A percentile compares a stretch with the other conserved stretches of the same genome.
phyloP scores from a whole-genome alignment of 2,113 vertebrate genomes.

The Hydropotes inermis region DNA sequence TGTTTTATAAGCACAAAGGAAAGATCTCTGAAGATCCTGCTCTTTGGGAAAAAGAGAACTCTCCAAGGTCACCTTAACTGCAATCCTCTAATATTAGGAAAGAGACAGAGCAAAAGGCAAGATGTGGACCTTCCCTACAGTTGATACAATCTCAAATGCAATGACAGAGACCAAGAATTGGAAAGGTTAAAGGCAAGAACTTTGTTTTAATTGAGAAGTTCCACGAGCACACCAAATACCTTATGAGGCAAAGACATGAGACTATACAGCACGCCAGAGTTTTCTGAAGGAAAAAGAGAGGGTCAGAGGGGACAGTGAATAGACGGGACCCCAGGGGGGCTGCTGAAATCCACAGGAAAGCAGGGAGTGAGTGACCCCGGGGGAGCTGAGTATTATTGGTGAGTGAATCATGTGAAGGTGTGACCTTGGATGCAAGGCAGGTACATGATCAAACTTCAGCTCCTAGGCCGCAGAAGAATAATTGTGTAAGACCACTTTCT shows the following conservation, averaged over 20 bases:
- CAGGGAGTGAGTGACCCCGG: accelerated
- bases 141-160: background rate
- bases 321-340: accelerated
- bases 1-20: slow-evolving; percentile 11
- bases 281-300: background rate
- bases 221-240: background rate
- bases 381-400: background rate
- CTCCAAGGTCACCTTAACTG: slow-evolving; percentile 45
- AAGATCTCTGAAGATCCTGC: slow-evolving; percentile 21
- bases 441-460: accelerated
- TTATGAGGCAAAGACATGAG: background rate
- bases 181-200: slow-evolving; percentile 14
- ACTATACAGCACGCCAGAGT: background rate
- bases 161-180: background rate
- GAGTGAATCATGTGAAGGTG: background rate
- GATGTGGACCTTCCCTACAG: background rate
- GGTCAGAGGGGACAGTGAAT: background rate
- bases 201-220: background rate
- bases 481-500: background rate
- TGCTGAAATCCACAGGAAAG: background rate
- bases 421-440: background rate
- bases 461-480: background rate
- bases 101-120: background rate
- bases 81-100: slow-evolving; percentile 50
- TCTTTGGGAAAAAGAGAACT: background rate